phyloP scores from a whole-genome alignment of 2,113 vertebrate genomes.

The Phrynocephalus versicolor region DNA sequence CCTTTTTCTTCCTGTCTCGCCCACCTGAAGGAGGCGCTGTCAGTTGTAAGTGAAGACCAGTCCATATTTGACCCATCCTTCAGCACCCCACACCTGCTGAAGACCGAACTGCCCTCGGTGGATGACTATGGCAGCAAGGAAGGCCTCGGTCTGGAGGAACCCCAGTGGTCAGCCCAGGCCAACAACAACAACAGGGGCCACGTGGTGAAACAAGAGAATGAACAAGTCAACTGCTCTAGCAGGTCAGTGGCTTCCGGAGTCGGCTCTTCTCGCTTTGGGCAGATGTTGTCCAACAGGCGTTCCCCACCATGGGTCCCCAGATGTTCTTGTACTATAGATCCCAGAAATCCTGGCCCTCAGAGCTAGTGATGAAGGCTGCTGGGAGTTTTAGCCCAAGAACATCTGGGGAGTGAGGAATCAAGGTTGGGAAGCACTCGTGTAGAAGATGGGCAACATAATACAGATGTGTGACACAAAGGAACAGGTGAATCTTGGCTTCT shows the following conservation, averaged over 20 bases:
- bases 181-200: background rate
- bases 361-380: too few species aligned
- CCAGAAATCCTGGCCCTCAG: too few species aligned
- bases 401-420: too few species aligned
- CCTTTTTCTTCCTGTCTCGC: background rate
- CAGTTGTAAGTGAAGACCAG: slow-evolving; percentile 83
- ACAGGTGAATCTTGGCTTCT: background rate
- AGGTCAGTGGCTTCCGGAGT: slow-evolving; percentile 67
- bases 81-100: slow-evolving; percentile 71
- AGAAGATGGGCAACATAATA: too few species aligned
- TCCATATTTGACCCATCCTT: slow-evolving; percentile 79
- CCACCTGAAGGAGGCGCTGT: slow-evolving; percentile 78
- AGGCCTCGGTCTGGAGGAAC: slow-evolving; percentile 71
- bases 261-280: background rate
- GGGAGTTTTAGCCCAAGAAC: too few species aligned
- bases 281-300: too few species aligned
- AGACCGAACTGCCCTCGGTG: slow-evolving; percentile 74
- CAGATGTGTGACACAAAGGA: background rate
- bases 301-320: too few species aligned
- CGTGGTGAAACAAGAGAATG: slow-evolving; percentile 69
- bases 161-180: slow-evolving; percentile 69
- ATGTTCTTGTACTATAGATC: too few species aligned
- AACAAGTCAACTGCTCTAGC: slow-evolving; percentile 82
- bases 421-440: too few species aligned
- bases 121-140: slow-evolving; percentile 71